Evolutionary conservation across 2,888 invertebrate genomes (phyloP), one percentile per base, ranked within the genome.

Genomic region (Eretmocerus hayati): DNA sequence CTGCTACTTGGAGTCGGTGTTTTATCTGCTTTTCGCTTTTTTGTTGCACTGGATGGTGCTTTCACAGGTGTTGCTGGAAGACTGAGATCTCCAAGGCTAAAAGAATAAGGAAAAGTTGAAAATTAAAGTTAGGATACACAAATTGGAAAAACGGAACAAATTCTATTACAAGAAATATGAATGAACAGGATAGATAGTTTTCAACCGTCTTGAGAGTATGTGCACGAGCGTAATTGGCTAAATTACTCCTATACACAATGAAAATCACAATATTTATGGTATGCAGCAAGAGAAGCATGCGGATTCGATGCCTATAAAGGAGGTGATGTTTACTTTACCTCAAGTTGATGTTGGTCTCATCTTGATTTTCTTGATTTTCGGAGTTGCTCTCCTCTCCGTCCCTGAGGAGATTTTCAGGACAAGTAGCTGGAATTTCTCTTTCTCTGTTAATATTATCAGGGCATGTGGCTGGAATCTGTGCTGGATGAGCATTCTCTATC

Each of bases 11-110:
- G 31, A 4, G 23, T 42, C 6, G 33, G 38, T 1, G 41, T 45
- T 16, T 21, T 43, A 21, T 52, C 44, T 4, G 32, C 23, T 37
- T 49, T 52, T 22, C 48, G 42, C 11, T 49, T 54, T 32, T 51
- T 54, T 2, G 43, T 19, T 37, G 5, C 16, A 45, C 18, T 44
- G 9, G 30, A 3, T 2, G 16, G 13, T 5, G 31, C n/a, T 33
- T 48, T 54, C 8, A 47, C 2, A 22, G 54, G 54, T 16, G 54
- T 47, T 3, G 11, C 9, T 1, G 47, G 51, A 4, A 54, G 16
- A 39, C 48, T 52, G 2, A 52, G 31, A 9, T 54, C 51, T 13
- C 54, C 54, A 35, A 54, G 41, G 5, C 54, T 54, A 15, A 4
- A 46, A 44, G 36, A n/a, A 39, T 19, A 42, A 9, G 20, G 19